These are phyloP conservation scores for Plemyria rubiginata DNA, from an alignment of 2,888 invertebrate genomes.

Conservation along the genomic window DNA sequence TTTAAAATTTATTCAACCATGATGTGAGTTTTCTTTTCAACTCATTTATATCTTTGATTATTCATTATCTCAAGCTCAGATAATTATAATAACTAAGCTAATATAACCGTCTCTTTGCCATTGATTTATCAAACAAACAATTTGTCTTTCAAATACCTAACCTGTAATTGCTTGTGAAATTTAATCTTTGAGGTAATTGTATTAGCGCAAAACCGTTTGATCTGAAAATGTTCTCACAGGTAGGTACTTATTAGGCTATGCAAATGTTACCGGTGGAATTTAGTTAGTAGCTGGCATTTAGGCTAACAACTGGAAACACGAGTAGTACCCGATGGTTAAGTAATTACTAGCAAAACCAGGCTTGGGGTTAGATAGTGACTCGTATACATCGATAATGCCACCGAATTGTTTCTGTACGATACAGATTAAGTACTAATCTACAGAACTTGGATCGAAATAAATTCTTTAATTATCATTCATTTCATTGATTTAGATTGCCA, in stretches of 20 bases:
- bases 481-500: too few relatives aligned
- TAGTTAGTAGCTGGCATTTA: constrained; percentile 22
- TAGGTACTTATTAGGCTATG: constrained; percentile 15
- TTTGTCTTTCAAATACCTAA: neutral
- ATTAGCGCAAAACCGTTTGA: neutral
- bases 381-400: constrained; percentile 8
- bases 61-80: neutral
- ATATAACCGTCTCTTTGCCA: too few relatives aligned
- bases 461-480: too few relatives aligned
- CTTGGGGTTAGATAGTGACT: constrained; percentile 12
- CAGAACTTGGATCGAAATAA: too few relatives aligned
- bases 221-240: constrained; percentile 5
- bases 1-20: neutral
- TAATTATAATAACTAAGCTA: too few relatives aligned
- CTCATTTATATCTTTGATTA: neutral
- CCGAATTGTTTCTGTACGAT: neutral
- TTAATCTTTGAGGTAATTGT: neutral
- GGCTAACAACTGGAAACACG: constrained; percentile 21
- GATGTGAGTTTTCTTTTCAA: neutral
- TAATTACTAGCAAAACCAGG: constrained; percentile 14
- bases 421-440: too few relatives aligned
- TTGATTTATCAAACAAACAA: neutral
- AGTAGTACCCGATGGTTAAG: constrained; percentile 11
- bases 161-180: neutral
- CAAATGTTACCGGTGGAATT: constrained; percentile 18